A percentile compares a stretch with the other conserved stretches of the same genome.
Conservation (phyloP, 1,140 invertebrate genomes). For the Kradibia gibbosae region DNA sequence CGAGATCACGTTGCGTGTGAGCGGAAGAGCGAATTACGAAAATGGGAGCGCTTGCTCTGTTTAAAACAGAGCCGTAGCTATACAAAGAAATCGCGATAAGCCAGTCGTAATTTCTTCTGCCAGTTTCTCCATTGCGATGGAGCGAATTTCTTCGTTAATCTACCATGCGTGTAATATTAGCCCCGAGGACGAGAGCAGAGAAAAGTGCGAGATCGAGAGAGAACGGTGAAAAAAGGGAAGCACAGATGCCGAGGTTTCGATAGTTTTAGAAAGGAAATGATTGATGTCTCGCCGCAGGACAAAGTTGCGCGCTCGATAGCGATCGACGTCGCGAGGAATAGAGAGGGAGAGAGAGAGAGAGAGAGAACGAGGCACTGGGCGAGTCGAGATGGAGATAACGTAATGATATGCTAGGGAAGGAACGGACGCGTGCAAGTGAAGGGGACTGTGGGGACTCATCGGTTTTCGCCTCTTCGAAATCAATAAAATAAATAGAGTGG, state of each 20-base stretch:
- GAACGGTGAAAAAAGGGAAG: not conserved
- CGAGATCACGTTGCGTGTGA: not conserved
- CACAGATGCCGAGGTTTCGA: constrained; percentile 6
- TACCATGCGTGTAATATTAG: not conserved
- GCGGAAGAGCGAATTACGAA: not conserved
- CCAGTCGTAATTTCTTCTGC: constrained; percentile 10
- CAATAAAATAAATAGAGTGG: constrained; percentile 55
- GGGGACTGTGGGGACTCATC: not conserved
- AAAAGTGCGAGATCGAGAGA: not conserved
- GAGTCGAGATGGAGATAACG: constrained; percentile 41
- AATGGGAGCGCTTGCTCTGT: not conserved
- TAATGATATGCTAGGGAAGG: constrained; percentile 40
- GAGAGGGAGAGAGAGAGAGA: constrained; percentile 44
- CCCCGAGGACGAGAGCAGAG: not conserved
- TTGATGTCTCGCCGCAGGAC: constrained; percentile 36
- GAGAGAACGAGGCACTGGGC: not conserved
- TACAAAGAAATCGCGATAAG: constrained; percentile 4
- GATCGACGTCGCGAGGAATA: constrained; percentile 41
- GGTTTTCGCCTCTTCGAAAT: constrained; percentile 46
- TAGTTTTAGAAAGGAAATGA: constrained; percentile 41
- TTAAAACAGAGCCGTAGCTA: not conserved
- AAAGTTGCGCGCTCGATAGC: constrained; percentile 36
- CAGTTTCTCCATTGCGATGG: constrained; percentile 22
- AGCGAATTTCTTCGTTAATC: not conserved
- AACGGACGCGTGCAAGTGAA: not conserved